Evolutionary conservation across 2,113 vertebrate species (phyloP), one percentile per base, ranked within the genome.

Genomic region (Prionailurus viverrinus): DNA sequence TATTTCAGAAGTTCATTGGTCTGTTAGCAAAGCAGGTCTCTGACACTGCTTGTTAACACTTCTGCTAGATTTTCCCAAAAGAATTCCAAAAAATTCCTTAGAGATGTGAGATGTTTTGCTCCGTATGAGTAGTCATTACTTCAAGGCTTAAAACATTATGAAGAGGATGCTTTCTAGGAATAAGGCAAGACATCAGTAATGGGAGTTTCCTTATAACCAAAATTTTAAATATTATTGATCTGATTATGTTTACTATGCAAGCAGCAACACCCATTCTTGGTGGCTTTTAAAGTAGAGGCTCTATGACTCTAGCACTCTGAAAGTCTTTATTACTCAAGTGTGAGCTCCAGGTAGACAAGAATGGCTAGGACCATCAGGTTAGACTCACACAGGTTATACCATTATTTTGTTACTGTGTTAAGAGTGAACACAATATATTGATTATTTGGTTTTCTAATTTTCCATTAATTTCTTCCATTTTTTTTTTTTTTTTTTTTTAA

Each of bases 401-500:
- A 65, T 29, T 65, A 96, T 51, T 90, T 48, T 80, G 25, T 51
- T 74, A 91, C 27, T 84, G 9, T 76, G 13, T 78, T 95, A 55
- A 96, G 14, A 71, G 53, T 87, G 7, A 80, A 80, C 12, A 45
- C 82, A 82, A 76, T 41, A 82, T 48, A 86, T 0, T 69, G 36
- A 69, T 71, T 87, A 84, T 12, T 81, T 97, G 45, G 33, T 51
- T 82, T 87, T 82, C 41, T 36, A 88, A 80, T 73, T 83, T 69
- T 45, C 25, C 39, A 66, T 33, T 55, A 65, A 55, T 63, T 78
- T 68, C n/a, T 63, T 78, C 18, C 48, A 48, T 48, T 88, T 91
- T 91, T 76, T 3, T 29, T n/a, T n/a, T n/a, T n/a, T n/a, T n/a
- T n/a, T n/a, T n/a, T n/a, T n/a, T n/a, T n/a, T n/a, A n/a, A n/a